These are phyloP conservation scores for Craterocephalus amniculus DNA, from an alignment of 2,797 vertebrate genomes.

Conservation along the genomic window DNA sequence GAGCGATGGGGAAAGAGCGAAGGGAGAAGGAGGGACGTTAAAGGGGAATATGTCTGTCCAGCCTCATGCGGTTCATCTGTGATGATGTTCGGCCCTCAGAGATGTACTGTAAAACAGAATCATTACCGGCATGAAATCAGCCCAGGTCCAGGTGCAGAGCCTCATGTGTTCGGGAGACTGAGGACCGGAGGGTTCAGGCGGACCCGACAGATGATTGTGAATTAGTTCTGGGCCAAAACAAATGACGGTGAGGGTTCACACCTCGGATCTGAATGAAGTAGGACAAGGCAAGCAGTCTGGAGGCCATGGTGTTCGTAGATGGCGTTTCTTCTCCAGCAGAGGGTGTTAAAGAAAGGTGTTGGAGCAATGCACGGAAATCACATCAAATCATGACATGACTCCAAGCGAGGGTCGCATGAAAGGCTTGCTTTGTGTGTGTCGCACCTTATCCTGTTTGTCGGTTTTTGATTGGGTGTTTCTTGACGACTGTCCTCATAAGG, in stretches of 20 bases:
- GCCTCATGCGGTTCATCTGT: constrained; percentile 38
- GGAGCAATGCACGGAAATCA: background rate
- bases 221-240: background rate
- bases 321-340: constrained; percentile 63
- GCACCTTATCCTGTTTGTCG: background rate
- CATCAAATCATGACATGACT: background rate
- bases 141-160: constrained; percentile 17
- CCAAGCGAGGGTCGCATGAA: constrained; percentile 14
- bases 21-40: constrained; percentile 10
- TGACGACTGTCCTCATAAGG: background rate
- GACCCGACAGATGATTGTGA: background rate
- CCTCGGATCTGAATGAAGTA: background rate
- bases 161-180: background rate
- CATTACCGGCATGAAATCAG: constrained; percentile 36
- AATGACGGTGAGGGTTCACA: background rate
- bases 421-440: too few species aligned
- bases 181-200: constrained; percentile 3
- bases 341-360: constrained; percentile 34
- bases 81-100: constrained; percentile 49
- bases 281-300: background rate
- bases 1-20: constrained; percentile 29
- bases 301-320: constrained; percentile 8
- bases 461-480: constrained; percentile 2
- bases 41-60: constrained; percentile 35
- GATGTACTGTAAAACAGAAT: constrained; percentile 53